A percentile compares a stretch with the other conserved stretches of the same genome.
Conservation (phyloP, 2,113 vertebrate genomes). For the Gnathonemus echidnorhynchus region DNA sequence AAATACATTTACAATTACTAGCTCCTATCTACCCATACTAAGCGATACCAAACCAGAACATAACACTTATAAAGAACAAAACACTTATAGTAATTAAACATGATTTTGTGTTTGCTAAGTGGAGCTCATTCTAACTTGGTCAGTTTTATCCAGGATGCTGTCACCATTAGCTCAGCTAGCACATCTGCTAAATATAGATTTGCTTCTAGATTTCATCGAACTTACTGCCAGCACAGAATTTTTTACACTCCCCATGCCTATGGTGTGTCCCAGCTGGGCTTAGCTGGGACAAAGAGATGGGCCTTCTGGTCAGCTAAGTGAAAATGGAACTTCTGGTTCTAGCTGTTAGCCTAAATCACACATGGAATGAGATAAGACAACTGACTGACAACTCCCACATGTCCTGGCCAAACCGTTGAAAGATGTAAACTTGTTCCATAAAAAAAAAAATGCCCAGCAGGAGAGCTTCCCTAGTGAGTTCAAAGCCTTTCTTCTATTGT, state of each 20-base stretch:
- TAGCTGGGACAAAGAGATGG: neutral
- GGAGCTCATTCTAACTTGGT: neutral
- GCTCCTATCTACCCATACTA: neutral
- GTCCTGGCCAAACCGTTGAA: neutral
- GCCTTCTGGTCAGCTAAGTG: slow-evolving; percentile 1
- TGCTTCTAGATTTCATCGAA: neutral
- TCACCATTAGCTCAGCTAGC: neutral
- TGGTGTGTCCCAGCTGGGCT: neutral
- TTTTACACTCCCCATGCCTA: neutral
- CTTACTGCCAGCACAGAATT: neutral
- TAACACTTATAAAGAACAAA: neutral
- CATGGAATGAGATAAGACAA: neutral
- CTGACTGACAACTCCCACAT: neutral
- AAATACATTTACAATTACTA: neutral
- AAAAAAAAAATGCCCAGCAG: neutral
- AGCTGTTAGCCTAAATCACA: neutral
- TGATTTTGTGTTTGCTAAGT: neutral
- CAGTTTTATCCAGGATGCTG: neutral
- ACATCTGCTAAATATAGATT: neutral
- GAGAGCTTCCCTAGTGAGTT: neutral
- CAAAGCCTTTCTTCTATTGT: neutral
- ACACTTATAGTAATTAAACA: neutral
- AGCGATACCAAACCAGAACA: neutral
- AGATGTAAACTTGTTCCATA: neutral
- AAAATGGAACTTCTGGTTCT: neutral